Conservation (phyloP, 2,797 vertebrate species). For the Petrocephalus schoutedeni region DNA sequence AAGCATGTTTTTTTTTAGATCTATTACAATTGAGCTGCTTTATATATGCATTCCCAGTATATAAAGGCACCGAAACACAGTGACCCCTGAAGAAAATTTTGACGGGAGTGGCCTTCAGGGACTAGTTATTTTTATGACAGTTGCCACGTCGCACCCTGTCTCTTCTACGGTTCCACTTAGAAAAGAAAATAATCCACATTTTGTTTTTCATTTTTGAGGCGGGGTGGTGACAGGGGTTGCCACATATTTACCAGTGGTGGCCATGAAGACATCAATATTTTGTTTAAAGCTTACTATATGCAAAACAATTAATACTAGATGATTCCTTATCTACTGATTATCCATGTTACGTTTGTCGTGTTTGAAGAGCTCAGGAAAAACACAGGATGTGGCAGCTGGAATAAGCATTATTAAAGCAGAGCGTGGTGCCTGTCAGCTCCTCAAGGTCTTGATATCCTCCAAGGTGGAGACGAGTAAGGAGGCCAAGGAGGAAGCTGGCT, state of each 20-base stretch:
- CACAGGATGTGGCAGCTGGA: slow-evolving; percentile 45
- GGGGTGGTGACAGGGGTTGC: background rate
- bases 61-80: background rate
- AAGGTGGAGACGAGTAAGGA: background rate
- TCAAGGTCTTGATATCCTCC: background rate
- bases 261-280: slow-evolving; percentile 14
- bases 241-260: slow-evolving; percentile 2
- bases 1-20: background rate
- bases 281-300: background rate
- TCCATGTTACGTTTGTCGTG: background rate
- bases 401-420: slow-evolving; percentile 18
- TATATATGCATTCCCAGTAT: background rate
- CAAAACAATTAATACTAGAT: background rate
- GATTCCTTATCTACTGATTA: background rate
- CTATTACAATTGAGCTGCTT: background rate
- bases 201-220: background rate
- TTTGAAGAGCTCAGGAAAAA: slow-evolving; percentile 18
- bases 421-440: slow-evolving; percentile 22
- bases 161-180: background rate
- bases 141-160: background rate
- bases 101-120: background rate
- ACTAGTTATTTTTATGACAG: background rate
- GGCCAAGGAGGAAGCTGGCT: slow-evolving; percentile 13
- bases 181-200: background rate
- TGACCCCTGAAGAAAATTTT: background rate